Evolutionary conservation across 2,797 vertebrate species (phyloP).

Genomic region (Hydrolagus colliei): DNA sequence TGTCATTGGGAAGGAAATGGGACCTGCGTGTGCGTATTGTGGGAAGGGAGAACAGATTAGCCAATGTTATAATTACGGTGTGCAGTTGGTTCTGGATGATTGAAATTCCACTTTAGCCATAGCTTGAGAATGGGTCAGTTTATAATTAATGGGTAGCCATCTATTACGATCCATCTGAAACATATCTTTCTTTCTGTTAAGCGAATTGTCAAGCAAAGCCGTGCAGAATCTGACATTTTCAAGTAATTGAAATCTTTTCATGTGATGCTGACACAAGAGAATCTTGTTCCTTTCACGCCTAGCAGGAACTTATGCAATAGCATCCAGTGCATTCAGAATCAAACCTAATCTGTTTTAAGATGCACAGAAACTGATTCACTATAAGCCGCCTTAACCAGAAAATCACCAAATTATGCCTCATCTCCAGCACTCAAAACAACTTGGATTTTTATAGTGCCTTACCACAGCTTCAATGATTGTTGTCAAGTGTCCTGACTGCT

Average conservation of each 20-base stretch:
- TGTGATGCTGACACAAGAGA: background rate
- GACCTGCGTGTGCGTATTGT: no score
- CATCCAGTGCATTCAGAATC: conserved; percentile 3
- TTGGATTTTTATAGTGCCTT: no score
- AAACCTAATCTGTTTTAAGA: background rate
- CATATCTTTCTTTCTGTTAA: conserved; percentile 9
- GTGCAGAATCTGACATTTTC: conserved; percentile 3
- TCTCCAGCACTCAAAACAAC: background rate
- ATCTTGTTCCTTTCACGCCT: background rate
- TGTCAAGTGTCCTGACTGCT: no score
- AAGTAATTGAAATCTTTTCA: conserved; percentile 14
- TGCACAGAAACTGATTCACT: background rate
- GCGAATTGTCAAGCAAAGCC: conserved; percentile 15
- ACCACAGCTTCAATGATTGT: no score
- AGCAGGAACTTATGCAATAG: background rate
- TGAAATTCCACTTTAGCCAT: no score
- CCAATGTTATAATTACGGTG: no score
- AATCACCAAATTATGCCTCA: background rate
- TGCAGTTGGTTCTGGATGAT: no score
- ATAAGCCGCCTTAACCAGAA: background rate
- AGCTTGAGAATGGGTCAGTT: background rate
- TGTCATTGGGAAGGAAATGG: no score
- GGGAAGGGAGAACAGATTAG: no score
- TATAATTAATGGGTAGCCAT: conserved; percentile 16
- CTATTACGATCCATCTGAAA: background rate